These are phyloP conservation scores for Esox masquinongy DNA, from an alignment of 2,797 vertebrate species.

Conservation along the genomic window DNA sequence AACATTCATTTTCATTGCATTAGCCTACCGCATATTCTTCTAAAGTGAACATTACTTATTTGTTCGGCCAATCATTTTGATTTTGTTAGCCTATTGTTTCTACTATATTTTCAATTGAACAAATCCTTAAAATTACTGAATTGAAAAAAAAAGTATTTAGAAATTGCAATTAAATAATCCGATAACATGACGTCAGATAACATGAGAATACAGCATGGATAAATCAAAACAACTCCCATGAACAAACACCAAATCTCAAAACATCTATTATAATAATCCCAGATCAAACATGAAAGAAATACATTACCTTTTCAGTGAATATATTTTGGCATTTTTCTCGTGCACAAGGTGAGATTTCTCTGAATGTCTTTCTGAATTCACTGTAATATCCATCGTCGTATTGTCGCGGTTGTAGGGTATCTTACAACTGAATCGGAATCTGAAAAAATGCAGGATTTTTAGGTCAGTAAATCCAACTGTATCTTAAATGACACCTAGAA, in stretches of 20 bases:
- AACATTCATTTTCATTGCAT: neutral
- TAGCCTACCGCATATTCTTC: neutral
- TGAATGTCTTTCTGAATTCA: constrained; percentile 77
- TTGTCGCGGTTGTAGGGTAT: neutral
- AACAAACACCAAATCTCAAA: neutral
- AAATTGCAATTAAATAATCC: neutral
- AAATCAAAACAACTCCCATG: neutral
- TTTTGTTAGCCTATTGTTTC: neutral
- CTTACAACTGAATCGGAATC: neutral
- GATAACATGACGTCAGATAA: neutral
- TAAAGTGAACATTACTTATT: neutral
- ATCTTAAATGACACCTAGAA: constrained; percentile 44
- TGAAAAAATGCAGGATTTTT: constrained; percentile 35
- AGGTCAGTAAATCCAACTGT: constrained; percentile 25
- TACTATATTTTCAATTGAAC: neutral
- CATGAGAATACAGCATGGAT: neutral
- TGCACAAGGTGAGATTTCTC: constrained; percentile 80
- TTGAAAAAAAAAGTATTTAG: neutral
- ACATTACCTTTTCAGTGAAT: constrained; percentile 73
- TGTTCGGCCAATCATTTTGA: neutral
- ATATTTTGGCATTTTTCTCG: constrained; percentile 74
- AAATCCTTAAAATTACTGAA: neutral
- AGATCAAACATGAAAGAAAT: neutral
- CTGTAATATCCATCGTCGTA: constrained; percentile 68
- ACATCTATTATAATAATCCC: neutral